Conservation (phyloP, 2,113 vertebrate species). For the Leptobrachium ailaonicum region DNA sequence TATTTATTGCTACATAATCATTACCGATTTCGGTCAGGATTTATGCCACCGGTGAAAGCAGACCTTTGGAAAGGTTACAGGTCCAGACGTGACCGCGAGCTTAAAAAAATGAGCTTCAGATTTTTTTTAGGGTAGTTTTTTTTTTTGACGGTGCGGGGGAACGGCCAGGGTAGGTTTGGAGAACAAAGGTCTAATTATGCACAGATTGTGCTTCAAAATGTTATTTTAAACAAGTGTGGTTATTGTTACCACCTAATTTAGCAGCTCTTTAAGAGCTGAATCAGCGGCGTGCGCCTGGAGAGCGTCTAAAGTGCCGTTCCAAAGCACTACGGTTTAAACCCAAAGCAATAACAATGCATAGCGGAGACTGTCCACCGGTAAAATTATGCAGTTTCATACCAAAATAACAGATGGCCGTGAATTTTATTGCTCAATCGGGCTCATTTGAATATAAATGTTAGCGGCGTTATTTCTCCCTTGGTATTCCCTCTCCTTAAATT, state of each 20-base stretch:
- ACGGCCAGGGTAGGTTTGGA: too few species aligned
- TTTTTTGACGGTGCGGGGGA: too few species aligned
- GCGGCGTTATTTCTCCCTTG: conserved; percentile 62
- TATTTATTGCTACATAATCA: too few species aligned
- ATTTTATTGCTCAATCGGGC: conserved; percentile 63
- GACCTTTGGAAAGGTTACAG: too few species aligned
- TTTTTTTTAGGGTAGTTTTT: too few species aligned
- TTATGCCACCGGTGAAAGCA: too few species aligned
- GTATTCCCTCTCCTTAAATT: conserved; percentile 62
- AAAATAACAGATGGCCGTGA: conserved; percentile 62
- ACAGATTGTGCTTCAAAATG: conserved; percentile 8
- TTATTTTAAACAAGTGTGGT: neutral
- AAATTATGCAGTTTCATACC: conserved; percentile 55
- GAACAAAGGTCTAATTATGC: neutral
- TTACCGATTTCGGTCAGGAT: too few species aligned
- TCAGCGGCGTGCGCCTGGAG: neutral
- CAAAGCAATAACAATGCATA: conserved; percentile 53
- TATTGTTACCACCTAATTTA: conserved; percentile 26
- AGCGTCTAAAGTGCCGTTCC: conserved; percentile 7
- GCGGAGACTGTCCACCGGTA: conserved; percentile 53
- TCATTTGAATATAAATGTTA: conserved; percentile 67
- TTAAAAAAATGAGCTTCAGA: too few species aligned
- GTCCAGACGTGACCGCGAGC: too few species aligned
- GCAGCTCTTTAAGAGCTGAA: conserved; percentile 22
- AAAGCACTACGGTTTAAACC: conserved; percentile 44